Conservation (phyloP, 2,797 vertebrate species). For the Neomorphus geoffroyi region DNA sequence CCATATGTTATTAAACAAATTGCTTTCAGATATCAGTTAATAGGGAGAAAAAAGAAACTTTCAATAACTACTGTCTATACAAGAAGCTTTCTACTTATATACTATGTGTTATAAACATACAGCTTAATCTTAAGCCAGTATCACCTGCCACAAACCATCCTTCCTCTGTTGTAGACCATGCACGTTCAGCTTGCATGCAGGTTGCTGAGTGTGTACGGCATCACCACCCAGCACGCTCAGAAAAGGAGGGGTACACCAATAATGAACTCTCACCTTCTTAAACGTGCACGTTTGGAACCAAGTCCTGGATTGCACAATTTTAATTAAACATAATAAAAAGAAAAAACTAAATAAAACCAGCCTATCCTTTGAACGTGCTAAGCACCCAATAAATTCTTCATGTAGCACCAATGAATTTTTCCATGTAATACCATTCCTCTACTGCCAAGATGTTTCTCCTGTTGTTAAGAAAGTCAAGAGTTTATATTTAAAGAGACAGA, state of each 20-base stretch:
- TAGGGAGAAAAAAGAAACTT: not conserved
- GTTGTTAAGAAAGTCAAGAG: not conserved
- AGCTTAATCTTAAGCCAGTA: not conserved
- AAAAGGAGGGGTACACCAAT: rapidly evolving
- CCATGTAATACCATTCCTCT: too few species aligned
- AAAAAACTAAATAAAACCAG: not conserved
- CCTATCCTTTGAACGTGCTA: not conserved
- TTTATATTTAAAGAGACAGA: not conserved
- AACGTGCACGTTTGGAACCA: not conserved
- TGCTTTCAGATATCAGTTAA: not conserved
- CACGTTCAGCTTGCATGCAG: rapidly evolving
- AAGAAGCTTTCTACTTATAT: not conserved
- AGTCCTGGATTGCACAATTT: not conserved
- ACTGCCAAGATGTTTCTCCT: not conserved
- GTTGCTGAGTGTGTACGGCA: rapidly evolving
- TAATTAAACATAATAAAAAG: not conserved
- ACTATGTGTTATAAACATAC: not conserved
- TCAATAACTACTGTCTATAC: not conserved
- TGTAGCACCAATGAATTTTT: too few species aligned
- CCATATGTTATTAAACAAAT: not conserved
- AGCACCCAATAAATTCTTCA: not conserved
- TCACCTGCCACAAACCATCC: not conserved
- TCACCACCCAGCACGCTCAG: rapidly evolving
- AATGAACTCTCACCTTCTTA: not conserved
- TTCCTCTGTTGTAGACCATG: not conserved